Evolutionary conservation across 2,797 vertebrate genomes (phyloP).

Genomic region (Champsocephalus gunnari): DNA sequence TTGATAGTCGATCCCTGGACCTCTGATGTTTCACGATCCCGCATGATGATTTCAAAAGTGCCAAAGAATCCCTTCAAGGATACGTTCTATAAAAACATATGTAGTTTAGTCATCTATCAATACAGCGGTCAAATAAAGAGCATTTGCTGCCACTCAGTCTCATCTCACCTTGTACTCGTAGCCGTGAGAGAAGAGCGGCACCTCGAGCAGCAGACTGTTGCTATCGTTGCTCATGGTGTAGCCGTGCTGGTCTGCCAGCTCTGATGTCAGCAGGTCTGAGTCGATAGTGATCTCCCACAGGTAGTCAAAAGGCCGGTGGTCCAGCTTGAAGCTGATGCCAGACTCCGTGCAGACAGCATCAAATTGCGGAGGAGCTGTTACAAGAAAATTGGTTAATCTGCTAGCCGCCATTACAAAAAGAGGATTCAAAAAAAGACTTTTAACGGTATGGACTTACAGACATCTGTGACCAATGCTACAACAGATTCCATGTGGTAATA

Average conservation of each 20-base stretch:
- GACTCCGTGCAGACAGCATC: conserved; percentile 45
- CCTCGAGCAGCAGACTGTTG: conserved; percentile 74
- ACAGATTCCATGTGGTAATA: conserved; percentile 68
- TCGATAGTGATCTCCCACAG: conserved; percentile 81
- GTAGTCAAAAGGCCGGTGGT: conserved; percentile 62
- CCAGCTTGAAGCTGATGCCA: conserved; percentile 71
- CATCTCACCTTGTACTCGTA: conserved; percentile 79
- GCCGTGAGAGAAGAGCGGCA: conserved; percentile 82
- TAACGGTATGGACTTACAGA: conserved; percentile 80
- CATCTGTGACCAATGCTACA: conserved; percentile 61
- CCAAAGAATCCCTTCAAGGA: no score
- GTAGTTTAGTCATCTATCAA: no score
- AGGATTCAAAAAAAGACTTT: no score
- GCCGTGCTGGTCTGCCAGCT: conserved; percentile 65
- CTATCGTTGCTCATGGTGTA: conserved; percentile 79
- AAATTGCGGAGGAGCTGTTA: conserved; percentile 65
- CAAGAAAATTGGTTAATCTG: rapidly evolving
- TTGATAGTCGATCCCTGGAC: no score
- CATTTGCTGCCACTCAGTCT: neutral
- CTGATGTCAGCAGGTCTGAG: conserved; percentile 67
- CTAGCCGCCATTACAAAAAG: neutral
- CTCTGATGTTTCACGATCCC: no score
- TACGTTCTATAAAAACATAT: neutral
- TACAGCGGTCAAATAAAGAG: no score
- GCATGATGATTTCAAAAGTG: no score